Evolutionary conservation across 2,888 invertebrate genomes (phyloP), one percentile per base, ranked within the genome.

Genomic region (Oligia strigilis): DNA sequence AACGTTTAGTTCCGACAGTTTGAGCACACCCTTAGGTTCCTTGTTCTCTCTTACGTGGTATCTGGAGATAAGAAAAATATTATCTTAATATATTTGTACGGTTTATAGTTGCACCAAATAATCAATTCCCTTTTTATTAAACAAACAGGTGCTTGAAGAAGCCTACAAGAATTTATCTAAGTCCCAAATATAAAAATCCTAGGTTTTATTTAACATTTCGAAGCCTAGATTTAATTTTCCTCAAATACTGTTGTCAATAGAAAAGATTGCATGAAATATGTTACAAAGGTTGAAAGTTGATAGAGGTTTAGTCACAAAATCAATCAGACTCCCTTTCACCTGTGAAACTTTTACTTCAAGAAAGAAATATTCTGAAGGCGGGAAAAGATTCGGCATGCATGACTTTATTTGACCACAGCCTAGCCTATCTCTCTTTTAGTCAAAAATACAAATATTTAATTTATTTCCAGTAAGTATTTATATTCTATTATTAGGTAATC

Each of bases 1-100:
- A 36, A 99, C 98, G 93, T 99, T 99, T 82, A 99, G 92, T 92
- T 99, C 98, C 0, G 98, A 98, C 92, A 99, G 97, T 93, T 98
- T 97, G 81, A 99, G 97, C 67, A 98, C 97, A 81, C 99, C 98
- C 96, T 99, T 99, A 0, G 99, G 98, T 90, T 98, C 98, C 95
- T 98, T 98, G 87, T 97, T 97, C 92, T 98, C 98, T 89, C 98
- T 98, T 0, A 98, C 98, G 91, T 98, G 98, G 94, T 98, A 98
- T 92, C 97, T 97, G 93, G 17, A 81, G 85, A 90, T 87, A 88
- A 81, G 58, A 79, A 83, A 77, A 62, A 60, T 64, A 52, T 29
- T 19, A 40, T n/a, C 17, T 58, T 82, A 60, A 55, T 4, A 52
- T 46, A 66, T 13, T 40, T 65, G 11, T 65, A 64, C 8, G 1